A percentile compares a stretch with the other conserved stretches of the same genome.
Conservation (phyloP, 2,888 invertebrate genomes). For the Pterobdella sp. region DNA sequence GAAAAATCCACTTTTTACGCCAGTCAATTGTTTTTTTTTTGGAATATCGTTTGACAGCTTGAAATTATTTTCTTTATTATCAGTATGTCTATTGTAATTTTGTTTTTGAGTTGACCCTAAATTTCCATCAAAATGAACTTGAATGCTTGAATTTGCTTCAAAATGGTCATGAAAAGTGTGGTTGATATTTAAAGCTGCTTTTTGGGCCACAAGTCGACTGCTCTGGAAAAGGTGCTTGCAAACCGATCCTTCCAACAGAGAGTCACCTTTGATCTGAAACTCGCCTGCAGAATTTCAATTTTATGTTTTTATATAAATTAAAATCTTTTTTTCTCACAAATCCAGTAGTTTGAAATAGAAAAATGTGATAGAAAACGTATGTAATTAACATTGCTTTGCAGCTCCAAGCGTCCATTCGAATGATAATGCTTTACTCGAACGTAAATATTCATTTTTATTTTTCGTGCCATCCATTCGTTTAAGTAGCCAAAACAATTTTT, state of each 20-base stretch:
- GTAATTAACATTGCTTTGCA: neutral
- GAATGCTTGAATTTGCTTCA: neutral
- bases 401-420: neutral
- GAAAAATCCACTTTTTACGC: slow-evolving; percentile 42
- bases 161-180: no score
- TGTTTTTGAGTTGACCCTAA: no score
- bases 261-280: slow-evolving; percentile 42
- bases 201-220: slow-evolving; percentile 34
- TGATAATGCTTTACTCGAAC: no score
- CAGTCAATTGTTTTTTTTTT: neutral
- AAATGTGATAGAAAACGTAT: neutral
- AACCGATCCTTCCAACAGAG: slow-evolving; percentile 40
- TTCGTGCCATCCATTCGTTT: no score
- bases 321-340: neutral
- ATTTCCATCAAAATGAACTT: no score
- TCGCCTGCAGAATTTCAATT: slow-evolving; percentile 40
- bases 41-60: neutral
- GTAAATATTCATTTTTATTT: no score
- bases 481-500: no score
- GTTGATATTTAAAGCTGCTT: neutral
- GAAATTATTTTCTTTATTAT: neutral
- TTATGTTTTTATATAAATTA: slow-evolving; percentile 6
- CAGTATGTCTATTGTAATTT: no score
- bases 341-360: neutral
- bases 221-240: slow-evolving; percentile 46